Conservation (phyloP, 2,113 vertebrate genomes). For the Passer montanus region DNA sequence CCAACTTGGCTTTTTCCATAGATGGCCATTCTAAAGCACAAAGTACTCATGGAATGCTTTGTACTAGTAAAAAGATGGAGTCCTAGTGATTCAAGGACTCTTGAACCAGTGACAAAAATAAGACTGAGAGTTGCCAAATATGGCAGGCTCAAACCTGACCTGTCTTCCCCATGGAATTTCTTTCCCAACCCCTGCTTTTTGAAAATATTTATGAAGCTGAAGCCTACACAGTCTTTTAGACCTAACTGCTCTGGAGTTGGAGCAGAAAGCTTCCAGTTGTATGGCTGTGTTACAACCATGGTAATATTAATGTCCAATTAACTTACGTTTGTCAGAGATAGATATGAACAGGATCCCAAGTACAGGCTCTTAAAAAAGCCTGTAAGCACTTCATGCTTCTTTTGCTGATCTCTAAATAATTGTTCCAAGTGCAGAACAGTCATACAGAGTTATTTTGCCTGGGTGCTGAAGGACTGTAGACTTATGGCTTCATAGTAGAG, state of each 20-base stretch:
- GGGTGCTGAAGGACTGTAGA: neutral
- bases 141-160: neutral
- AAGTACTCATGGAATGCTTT: neutral
- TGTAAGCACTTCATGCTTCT: neutral
- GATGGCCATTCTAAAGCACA: neutral
- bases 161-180: neutral
- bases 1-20: neutral
- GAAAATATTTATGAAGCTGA: neutral
- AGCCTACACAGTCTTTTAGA: neutral
- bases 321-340: neutral
- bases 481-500: neutral
- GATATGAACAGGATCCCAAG: neutral
- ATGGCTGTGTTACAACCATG: neutral
- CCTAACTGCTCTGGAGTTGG: neutral
- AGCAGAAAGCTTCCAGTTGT: neutral
- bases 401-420: neutral
- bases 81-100: neutral
- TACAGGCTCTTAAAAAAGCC: neutral
- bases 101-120: neutral
- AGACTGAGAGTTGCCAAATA: neutral
- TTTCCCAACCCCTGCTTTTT: neutral
- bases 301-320: neutral
- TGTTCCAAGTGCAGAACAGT: neutral
- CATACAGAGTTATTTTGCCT: neutral
- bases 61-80: neutral